phyloP scores from a whole-genome alignment of 2,888 invertebrate species.

The Watsonalla cultraria region DNA sequence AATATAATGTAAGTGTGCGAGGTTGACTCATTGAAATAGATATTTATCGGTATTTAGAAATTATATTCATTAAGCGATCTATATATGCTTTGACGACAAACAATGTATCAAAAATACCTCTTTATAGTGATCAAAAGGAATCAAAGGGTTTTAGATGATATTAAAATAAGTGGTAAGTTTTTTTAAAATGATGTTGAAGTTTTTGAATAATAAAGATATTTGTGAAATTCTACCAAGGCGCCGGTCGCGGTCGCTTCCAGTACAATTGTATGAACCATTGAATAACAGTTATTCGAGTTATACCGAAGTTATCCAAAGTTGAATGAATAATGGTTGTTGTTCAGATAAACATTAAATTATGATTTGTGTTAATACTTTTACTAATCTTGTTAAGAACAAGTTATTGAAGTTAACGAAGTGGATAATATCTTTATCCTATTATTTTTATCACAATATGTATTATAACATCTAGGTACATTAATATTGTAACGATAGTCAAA shows the following conservation, averaged over 20 bases:
- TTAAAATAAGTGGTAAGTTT: constrained; percentile 64
- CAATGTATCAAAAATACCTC: constrained; percentile 72
- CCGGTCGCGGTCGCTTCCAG: constrained; percentile 16
- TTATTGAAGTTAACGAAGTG: constrained; percentile 9
- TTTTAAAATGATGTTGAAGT: constrained; percentile 65
- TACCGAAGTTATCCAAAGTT: constrained; percentile 56
- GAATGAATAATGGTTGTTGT: constrained; percentile 38
- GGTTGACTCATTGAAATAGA: constrained; percentile 11
- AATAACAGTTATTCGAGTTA: constrained; percentile 35
- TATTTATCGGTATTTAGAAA: constrained; percentile 24
- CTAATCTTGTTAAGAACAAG: constrained; percentile 31
- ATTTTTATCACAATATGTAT: not conserved
- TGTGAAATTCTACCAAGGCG: constrained; percentile 66
- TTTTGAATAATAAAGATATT: constrained; percentile 38
- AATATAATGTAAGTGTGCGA: constrained; percentile 14
- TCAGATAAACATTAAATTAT: constrained; percentile 20
- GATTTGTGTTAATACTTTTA: constrained; percentile 29
- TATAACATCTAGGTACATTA: not conserved
- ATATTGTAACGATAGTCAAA: not conserved
- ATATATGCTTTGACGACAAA: constrained; percentile 49
- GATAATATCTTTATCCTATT: not conserved
- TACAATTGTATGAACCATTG: constrained; percentile 33
- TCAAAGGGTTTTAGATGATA: constrained; percentile 71
- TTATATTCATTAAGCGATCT: constrained; percentile 41
- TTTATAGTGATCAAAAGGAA: constrained; percentile 72